Base-by-base conservation (phyloP, 2,113 vertebrate species). In the Otus sunia region DNA sequence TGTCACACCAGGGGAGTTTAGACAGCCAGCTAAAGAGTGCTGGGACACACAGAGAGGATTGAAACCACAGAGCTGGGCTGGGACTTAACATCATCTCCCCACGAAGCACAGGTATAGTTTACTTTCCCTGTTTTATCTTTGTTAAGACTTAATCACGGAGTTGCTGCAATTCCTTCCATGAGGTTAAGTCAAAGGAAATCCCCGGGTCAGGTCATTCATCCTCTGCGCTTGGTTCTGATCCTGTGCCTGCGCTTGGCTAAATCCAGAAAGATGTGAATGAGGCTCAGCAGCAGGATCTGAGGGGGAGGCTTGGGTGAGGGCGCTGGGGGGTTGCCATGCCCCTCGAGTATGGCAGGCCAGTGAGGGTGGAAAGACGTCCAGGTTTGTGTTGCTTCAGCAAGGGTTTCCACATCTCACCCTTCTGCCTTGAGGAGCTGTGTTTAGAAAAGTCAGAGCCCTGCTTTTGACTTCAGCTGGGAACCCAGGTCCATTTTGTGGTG, bases 401-500 rank as follows among this genome's bases (percentile, higher is more conserved):
- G 56, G 13, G 19, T 66, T 85, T 82, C 64, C 34, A 29, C 43
- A 36, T 30, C 84, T 73, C 29, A 1, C 62, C 49, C 39, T 26
- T 34, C 25, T 34, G 29, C 26, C 60, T 27, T 12, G 15, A 62
- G 63, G 79, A 74, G 3, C 15, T 3, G 12, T 6, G 41, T 52
- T 58, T 6, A 13, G 58, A n/a, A 17, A 49, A 63, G 32, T 13
- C 39, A 9, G 47, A 66, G 67, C 41, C 29, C 21, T 10, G 20
- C 1, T 0, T 25, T 19, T 36, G 75, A 9, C 19, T 30, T 39
- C 32, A 9, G 25, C 22, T 32, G 27, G 74, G 68, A 55, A 25
- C 18, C 39, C 2, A 0, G 45, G 23, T n/a, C 56, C 12, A 0
- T 29, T 43, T 37, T 22, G 60, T 22, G 50, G 27, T 0, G 1